These are phyloP conservation scores for Drosophila bipectinata DNA, from an alignment of 1,140 invertebrate genomes.

Conservation along the genomic window DNA sequence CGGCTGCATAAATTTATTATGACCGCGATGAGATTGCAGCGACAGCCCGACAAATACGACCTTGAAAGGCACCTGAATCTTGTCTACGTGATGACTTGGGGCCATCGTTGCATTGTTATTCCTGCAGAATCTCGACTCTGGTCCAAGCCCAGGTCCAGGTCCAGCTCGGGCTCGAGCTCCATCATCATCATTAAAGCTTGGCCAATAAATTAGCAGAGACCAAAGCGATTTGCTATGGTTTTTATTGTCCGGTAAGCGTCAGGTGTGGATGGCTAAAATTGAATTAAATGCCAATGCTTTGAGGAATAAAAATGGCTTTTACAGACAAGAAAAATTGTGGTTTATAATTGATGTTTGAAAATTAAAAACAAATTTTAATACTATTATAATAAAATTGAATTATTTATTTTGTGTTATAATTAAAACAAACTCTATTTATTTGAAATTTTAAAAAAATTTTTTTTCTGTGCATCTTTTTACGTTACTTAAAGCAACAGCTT, in stretches of 20 bases:
- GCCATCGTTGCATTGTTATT: conserved; percentile 40
- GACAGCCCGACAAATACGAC: conserved; percentile 44
- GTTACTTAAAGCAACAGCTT: conserved; percentile 4
- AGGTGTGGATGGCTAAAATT: conserved; percentile 60
- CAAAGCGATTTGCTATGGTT: conserved; percentile 51
- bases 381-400: neutral
- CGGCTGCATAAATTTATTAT: conserved; percentile 74
- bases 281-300: conserved; percentile 56
- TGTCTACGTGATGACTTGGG: conserved; percentile 50
- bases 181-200: conserved; percentile 48
- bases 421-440: neutral
- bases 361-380: neutral
- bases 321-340: too few relatives aligned
- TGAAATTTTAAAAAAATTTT: neutral
- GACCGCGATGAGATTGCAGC: conserved; percentile 54
- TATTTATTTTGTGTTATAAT: neutral
- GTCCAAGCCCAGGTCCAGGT: neutral
- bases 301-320: neutral
- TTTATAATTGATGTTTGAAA: neutral
- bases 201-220: conserved; percentile 56
- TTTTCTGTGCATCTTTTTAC: conserved; percentile 2
- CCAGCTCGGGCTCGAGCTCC: conserved; percentile 15
- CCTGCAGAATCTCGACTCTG: neutral
- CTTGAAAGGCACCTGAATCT: conserved; percentile 54
- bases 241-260: conserved; percentile 48